Evolutionary conservation across 2,797 vertebrate genomes (phyloP).

Genomic region (Siniperca scherzeri): DNA sequence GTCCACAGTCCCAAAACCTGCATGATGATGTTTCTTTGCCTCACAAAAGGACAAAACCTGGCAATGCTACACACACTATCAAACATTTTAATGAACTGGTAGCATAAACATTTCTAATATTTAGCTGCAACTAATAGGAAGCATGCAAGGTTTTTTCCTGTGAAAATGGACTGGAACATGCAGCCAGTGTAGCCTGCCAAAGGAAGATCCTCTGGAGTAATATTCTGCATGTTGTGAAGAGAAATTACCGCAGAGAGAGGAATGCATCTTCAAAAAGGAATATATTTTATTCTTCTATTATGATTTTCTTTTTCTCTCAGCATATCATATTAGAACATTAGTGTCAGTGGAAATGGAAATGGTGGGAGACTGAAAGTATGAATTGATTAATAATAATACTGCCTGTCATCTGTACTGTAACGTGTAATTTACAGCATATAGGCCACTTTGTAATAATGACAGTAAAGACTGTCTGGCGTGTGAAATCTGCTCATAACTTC

Average conservation of each 20-base stretch:
- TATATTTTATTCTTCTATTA: constrained; percentile 23
- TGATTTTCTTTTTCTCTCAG: constrained; percentile 28
- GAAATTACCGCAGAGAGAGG: constrained; percentile 22
- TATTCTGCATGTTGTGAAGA: constrained; percentile 11
- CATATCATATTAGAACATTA: constrained; percentile 58
- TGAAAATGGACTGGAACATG: constrained; percentile 1
- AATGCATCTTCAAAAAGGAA: constrained; percentile 23
- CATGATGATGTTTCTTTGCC: not conserved
- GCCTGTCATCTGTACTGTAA: constrained; percentile 57
- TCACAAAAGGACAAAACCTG: not conserved
- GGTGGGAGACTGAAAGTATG: constrained; percentile 47
- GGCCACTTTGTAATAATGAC: constrained; percentile 54
- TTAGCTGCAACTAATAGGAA: not conserved
- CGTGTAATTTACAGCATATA: constrained; percentile 64
- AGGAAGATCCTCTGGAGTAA: constrained; percentile 1
- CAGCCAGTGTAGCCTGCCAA: not conserved
- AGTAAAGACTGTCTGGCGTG: constrained; percentile 46
- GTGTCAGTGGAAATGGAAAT: constrained; percentile 54
- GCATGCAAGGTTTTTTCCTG: not conserved
- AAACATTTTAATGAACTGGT: constrained; percentile 14
- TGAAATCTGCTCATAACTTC: constrained; percentile 56
- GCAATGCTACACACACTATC: not conserved
- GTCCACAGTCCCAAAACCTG: constrained; percentile 18
- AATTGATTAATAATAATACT: constrained; percentile 68
- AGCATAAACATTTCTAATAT: not conserved